Evolutionary conservation across 2,113 vertebrate genomes (phyloP).

Genomic region (Bufo bufo): DNA sequence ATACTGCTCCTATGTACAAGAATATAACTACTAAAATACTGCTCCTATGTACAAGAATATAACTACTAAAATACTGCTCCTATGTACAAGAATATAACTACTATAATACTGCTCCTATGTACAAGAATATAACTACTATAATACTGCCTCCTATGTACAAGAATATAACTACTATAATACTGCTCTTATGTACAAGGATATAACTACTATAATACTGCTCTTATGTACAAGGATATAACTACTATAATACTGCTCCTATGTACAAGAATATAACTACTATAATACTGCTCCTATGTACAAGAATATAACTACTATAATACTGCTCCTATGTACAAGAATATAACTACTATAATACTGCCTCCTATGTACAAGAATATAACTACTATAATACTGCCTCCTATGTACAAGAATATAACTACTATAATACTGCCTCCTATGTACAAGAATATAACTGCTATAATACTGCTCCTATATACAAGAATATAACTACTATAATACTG

Average conservation of each 20-base stretch:
- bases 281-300: background rate
- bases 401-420: too few species aligned
- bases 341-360: too few species aligned
- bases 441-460: too few species aligned
- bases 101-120: background rate
- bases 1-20: background rate
- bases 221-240: background rate
- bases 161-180: constrained; percentile 6
- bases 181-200: background rate
- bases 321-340: too few species aligned
- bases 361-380: too few species aligned
- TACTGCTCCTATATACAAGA: too few species aligned
- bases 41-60: background rate
- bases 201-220: constrained; percentile 12
- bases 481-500: too few species aligned
- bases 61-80: constrained; percentile 9
- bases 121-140: constrained; percentile 11
- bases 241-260: constrained; percentile 2
- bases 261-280: constrained; percentile 1
- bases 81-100: background rate
- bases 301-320: background rate
- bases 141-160: background rate
- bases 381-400: too few species aligned
- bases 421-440: too few species aligned
- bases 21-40: constrained; percentile 8